Base-by-base conservation (phyloP, 2,113 vertebrate genomes). In the Corvus moneduloides region DNA sequence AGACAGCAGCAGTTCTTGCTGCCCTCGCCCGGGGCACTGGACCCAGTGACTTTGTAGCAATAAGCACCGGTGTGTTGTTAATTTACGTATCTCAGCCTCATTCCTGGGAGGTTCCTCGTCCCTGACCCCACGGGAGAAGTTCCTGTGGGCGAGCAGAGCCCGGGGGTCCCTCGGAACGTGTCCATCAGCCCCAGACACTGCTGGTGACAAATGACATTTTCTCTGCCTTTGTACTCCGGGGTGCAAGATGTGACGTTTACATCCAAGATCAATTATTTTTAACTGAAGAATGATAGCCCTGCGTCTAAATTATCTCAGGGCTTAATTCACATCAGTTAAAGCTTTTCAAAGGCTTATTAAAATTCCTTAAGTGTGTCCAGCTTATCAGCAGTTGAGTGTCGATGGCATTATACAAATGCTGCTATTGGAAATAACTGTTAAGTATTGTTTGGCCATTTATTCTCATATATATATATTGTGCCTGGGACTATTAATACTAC, bases 381-480 rank as follows among this genome's bases (percentile, higher is more conserved):
- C 93, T 96, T 96, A 96, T 97, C 96, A 97, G 93, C 94, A 96
- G 94, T 61, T 97, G 96, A 97, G 96, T 97, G 95, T 90, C 80
- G 39, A 81, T 92, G 95, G 92, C 90, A 94, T 96, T 96, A 32
- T 91, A 96, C 94, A 95, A 96, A 96, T 94, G 93, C 91, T 93
- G 86, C 90, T 92, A 93, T 96, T 95, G 96, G 90, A 87, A 96
- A 95, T 84, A 41, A 64, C 94, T 95, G 89, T 66, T 62, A 89
- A 92, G 87, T 76, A 85, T 91, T 84, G 89, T 84, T 95, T 75
- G 92, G 61, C 90, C 89, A 1, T 86, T 86, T 84, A 92, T 74
- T 92, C 90, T 90, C 76, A 49, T 94, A 74, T 94, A 52, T 90
- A 83, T 75, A 84, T 78, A 17, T 93, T 90, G 76, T 43, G 32